phyloP scores from a whole-genome alignment of 2,888 invertebrate species.

The Chrysomela aeneicollis region DNA sequence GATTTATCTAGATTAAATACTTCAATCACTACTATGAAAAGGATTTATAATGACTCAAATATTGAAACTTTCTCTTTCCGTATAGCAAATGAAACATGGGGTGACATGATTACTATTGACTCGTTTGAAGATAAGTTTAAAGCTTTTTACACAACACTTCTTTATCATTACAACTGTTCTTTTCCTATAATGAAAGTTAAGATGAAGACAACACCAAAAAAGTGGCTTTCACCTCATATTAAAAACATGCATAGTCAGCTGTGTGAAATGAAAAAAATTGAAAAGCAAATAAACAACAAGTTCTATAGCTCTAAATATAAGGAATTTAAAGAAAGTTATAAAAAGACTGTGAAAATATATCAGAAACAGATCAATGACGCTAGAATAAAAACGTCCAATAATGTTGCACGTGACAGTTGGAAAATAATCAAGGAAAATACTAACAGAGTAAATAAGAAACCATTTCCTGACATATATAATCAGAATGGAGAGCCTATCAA shows the following conservation, averaged over 20 bases:
- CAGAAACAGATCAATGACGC: conserved; percentile 13
- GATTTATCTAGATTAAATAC: conserved; percentile 3
- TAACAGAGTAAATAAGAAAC: conserved; percentile 5
- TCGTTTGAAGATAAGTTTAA: conserved; percentile 13
- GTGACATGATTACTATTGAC: neutral
- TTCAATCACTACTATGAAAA: neutral
- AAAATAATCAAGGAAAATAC: conserved; percentile 1
- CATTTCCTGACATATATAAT: conserved; percentile 10
- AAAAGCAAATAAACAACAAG: neutral
- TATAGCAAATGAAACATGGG: conserved; percentile 7
- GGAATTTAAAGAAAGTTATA: neutral
- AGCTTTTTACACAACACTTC: conserved; percentile 6
- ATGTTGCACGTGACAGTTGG: neutral
- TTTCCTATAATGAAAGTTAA: conserved; percentile 5
- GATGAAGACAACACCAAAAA: neutral
- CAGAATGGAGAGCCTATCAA: conserved; percentile 1
- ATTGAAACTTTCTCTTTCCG: conserved; percentile 1
- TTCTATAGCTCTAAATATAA: conserved; percentile 10
- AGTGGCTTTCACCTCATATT: conserved; percentile 1
- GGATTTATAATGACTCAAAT: conserved; percentile 15
- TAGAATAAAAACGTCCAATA: conserved; percentile 13
- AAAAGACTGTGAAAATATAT: conserved; percentile 6
- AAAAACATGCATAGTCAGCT: conserved; percentile 14
- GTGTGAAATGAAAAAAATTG: conserved; percentile 3
- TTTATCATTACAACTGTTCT: conserved; percentile 8